Evolutionary conservation across 2,797 vertebrate genomes (phyloP).

Genomic region (Neopelma chrysocephalum): DNA sequence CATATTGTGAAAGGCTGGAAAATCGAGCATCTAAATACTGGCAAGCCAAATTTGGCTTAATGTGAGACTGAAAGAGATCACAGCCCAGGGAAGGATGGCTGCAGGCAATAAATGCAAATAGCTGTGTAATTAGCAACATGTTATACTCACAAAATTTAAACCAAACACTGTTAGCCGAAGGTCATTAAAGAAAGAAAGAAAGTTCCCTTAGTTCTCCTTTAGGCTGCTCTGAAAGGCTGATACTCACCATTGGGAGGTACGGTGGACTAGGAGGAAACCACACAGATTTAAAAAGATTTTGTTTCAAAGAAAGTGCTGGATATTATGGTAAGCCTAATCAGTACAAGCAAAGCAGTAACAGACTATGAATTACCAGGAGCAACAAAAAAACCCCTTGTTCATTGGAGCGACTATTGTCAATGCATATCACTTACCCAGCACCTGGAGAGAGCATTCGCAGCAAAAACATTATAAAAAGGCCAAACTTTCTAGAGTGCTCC

Average conservation of each 20-base stretch:
- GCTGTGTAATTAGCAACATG: constrained; percentile 38
- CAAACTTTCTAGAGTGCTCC: constrained; percentile 29
- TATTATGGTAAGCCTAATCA: not conserved
- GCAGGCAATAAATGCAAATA: constrained; percentile 47
- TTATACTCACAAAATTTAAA: constrained; percentile 48
- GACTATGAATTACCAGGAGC: not conserved
- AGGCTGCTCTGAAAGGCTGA: not conserved
- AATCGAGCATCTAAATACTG: not conserved
- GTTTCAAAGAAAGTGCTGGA: not conserved
- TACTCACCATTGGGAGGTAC: not conserved
- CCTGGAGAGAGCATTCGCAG: rapidly evolving
- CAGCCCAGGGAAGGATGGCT: constrained; percentile 19
- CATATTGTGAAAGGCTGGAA: not conserved
- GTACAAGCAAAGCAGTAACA: not conserved
- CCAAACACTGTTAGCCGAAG: constrained; percentile 47
- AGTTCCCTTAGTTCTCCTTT: constrained; percentile 9
- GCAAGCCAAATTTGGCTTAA: not conserved
- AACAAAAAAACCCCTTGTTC: not conserved
- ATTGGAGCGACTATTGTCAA: not conserved
- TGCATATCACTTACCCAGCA: not conserved
- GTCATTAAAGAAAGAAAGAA: not conserved
- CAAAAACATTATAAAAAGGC: not conserved
- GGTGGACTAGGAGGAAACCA: not conserved
- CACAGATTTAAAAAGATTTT: not conserved
- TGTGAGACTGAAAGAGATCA: not conserved